phyloP scores from a whole-genome alignment of 2,113 vertebrate species.

The Odocoileus hemionus region DNA sequence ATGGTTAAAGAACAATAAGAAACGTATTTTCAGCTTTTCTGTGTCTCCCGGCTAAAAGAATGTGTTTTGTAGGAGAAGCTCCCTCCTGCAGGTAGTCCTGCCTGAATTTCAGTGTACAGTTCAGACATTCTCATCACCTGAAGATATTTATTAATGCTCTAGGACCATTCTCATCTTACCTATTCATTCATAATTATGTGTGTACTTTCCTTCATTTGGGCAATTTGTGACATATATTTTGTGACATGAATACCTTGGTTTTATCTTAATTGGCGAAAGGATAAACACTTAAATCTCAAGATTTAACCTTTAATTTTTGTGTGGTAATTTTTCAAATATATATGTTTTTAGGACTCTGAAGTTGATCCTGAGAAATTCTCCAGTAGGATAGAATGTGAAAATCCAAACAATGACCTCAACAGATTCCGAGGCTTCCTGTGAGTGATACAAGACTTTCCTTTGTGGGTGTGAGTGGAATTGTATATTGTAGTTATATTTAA shows the following conservation, averaged over 20 bases:
- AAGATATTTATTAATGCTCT: background rate
- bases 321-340: constrained; percentile 15
- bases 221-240: background rate
- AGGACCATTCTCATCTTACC: background rate
- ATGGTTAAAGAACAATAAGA: background rate
- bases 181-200: background rate
- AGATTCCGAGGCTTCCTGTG: constrained; percentile 93
- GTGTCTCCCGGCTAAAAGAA: background rate
- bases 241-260: background rate
- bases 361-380: constrained; percentile 89
- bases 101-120: background rate
- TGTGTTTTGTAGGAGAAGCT: background rate
- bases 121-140: background rate
- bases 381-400: constrained; percentile 92
- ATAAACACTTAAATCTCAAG: background rate
- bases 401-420: constrained; percentile 91
- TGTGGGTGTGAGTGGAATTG: background rate
- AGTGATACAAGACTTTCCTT: constrained; percentile 75
- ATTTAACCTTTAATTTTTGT: constrained; percentile 5
- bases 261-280: background rate
- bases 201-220: background rate
- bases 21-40: background rate
- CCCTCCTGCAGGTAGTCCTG: background rate
- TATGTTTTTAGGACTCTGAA: constrained; percentile 82
- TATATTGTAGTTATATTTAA: background rate